A percentile compares a stretch with the other conserved stretches of the same genome.
Conservation (phyloP, 2,888 invertebrate species). For the Linnaemya vulpina region DNA sequence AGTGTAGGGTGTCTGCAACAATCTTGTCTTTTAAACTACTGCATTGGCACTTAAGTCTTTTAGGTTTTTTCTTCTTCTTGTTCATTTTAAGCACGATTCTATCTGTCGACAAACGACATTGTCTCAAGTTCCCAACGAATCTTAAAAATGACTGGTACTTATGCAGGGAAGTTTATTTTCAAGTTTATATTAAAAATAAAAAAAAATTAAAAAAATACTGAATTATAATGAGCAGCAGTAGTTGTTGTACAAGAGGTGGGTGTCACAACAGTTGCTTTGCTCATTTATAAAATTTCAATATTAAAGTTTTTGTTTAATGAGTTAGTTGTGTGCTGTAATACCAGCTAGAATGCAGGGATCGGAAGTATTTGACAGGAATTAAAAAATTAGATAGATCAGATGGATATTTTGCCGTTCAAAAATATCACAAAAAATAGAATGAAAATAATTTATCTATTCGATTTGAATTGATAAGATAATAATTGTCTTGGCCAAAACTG, state of each 20-base stretch:
- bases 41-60: slow-evolving; percentile 34
- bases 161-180: slow-evolving; percentile 37
- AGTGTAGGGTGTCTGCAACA: slow-evolving; percentile 20
- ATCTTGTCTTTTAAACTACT: slow-evolving; percentile 15
- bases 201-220: not conserved
- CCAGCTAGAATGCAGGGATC: not conserved
- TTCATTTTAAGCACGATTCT: slow-evolving; percentile 22
- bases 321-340: not conserved
- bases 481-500: too few relatives aligned
- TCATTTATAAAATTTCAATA: slow-evolving; percentile 30
- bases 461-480: too few relatives aligned
- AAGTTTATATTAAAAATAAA: slow-evolving; percentile 17
- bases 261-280: slow-evolving; percentile 31
- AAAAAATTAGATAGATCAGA: too few relatives aligned
- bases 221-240: slow-evolving; percentile 47
- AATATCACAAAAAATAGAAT: too few relatives aligned
- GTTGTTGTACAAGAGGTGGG: slow-evolving; percentile 51
- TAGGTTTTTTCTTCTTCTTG: not conserved
- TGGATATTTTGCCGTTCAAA: too few relatives aligned
- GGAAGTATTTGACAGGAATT: not conserved
- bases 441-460: too few relatives aligned
- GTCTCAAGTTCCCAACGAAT: slow-evolving; percentile 49
- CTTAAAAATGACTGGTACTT: slow-evolving; percentile 9
- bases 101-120: slow-evolving; percentile 52
- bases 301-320: slow-evolving; percentile 5